phyloP scores from a whole-genome alignment of 2,797 vertebrate genomes.

The Epinephelus awoara region DNA sequence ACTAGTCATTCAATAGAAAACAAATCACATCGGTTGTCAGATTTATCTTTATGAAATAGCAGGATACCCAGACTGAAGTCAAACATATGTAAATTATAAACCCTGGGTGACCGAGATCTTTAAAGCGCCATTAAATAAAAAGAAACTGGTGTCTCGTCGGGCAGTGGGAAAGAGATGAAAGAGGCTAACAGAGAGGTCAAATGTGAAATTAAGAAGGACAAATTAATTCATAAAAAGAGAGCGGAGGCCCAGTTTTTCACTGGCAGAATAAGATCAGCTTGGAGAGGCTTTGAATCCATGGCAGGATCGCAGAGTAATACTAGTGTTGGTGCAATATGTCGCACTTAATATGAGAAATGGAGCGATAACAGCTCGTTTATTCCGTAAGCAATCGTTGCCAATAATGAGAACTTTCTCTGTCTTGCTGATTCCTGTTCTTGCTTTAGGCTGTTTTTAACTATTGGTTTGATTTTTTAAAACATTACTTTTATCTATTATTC shows the following conservation, averaged over 20 bases:
- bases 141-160: conserved; percentile 32
- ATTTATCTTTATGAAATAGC: no score
- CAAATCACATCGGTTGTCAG: no score
- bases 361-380: conserved; percentile 16
- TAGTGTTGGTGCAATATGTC: conserved; percentile 27
- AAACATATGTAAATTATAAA: conserved; percentile 14
- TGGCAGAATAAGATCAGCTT: conserved; percentile 35
- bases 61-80: neutral
- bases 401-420: neutral
- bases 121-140: conserved; percentile 40
- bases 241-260: conserved; percentile 26
- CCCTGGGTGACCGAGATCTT: conserved; percentile 7
- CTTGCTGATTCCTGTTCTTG: neutral
- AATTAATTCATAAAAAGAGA: conserved; percentile 47
- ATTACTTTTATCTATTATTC: neutral
- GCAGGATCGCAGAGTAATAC: conserved; percentile 20
- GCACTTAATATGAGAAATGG: conserved; percentile 22
- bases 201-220: conserved; percentile 56
- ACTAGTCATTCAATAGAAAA: no score
- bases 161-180: conserved; percentile 27
- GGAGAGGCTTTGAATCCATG: conserved; percentile 35
- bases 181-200: conserved; percentile 49
- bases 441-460: conserved; percentile 6
- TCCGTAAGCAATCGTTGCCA: neutral
- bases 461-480: neutral